Evolutionary conservation across 2,888 invertebrate genomes (phyloP), one percentile per base, ranked within the genome.

Genomic region (Clistopyga incitator): DNA sequence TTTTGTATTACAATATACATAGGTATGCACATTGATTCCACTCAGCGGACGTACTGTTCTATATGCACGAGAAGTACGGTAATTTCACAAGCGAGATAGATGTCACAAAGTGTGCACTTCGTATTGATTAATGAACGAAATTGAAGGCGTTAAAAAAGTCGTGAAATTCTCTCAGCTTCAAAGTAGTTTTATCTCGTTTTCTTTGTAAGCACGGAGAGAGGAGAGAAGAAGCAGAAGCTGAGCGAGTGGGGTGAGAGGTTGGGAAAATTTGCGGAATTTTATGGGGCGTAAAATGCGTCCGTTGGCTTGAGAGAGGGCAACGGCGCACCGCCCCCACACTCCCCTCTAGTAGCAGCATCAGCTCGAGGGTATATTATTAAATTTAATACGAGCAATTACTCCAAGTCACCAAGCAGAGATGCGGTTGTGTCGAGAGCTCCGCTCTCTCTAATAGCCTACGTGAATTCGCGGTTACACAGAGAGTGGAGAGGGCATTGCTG

Each of bases 371-470:
- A 82, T 86, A 88, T 90, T 90, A 90, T 90, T 90, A 89, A 90
- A 90, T 90, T 88, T 89, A 89, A 90, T 88, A 88, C 83, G 87
- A 82, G 81, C 90, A 87, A 90, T 90, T 90, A 89, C 88, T 87
- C 86, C 85, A 78, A 84, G 86, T 86, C 86, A 84, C 45, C 76
- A 25, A 61, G n/a, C 6, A 18, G 77, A 78, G 61, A 50, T 64
- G 76, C 72, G 83, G 72, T 80, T 79, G 47, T 50, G 54, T 80
- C 61, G 47, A 42, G 67, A 42, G 54, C 61, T 65, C 71, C 71
- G 29, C 34, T 25, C 86, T 87, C 34, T 25, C 86, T 87, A 88
- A 89, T 86, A 86, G 85, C 67, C 80, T 54, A 3, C 64, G 64
- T 70, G 52, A 70, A 75, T 78, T 74, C 67, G 68, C 42, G 79